Conservation (phyloP, 2,113 vertebrate species). For the Chamaea fasciata region DNA sequence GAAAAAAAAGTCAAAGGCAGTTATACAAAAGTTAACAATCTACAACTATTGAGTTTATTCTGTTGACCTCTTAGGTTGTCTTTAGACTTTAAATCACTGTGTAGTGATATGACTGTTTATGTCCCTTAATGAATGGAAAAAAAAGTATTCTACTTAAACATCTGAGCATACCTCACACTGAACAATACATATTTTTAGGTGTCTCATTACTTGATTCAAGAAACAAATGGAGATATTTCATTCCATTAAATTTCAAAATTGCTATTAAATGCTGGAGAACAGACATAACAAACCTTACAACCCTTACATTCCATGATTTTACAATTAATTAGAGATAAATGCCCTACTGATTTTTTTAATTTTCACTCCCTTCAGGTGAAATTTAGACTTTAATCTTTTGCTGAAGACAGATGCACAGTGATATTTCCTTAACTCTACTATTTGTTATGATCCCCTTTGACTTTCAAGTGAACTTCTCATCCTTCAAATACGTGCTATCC, state of each 20-base stretch:
- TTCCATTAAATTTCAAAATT: not conserved
- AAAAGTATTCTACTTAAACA: not conserved
- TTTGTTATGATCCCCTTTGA: not conserved
- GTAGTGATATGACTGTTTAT: not conserved
- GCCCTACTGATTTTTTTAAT: not conserved
- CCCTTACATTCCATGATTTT: not conserved
- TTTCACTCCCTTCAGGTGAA: not conserved
- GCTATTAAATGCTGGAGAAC: not conserved
- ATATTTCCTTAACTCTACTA: not conserved
- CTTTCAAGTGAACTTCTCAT: not conserved
- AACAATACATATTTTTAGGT: not conserved
- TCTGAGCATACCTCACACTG: not conserved
- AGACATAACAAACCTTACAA: not conserved
- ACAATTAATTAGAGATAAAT: not conserved
- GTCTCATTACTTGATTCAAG: not conserved
- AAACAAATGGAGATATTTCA: not conserved
- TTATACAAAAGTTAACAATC: not conserved
- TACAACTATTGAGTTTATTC: not conserved
- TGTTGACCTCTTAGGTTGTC: not conserved
- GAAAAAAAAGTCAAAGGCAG: not conserved
- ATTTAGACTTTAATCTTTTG: not conserved
- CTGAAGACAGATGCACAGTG: not conserved
- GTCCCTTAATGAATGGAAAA: not conserved
- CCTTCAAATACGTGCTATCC: not conserved
- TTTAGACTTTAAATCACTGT: not conserved